Evolutionary conservation across 2,113 vertebrate genomes (phyloP).

Genomic region (Amphiprion percula): DNA sequence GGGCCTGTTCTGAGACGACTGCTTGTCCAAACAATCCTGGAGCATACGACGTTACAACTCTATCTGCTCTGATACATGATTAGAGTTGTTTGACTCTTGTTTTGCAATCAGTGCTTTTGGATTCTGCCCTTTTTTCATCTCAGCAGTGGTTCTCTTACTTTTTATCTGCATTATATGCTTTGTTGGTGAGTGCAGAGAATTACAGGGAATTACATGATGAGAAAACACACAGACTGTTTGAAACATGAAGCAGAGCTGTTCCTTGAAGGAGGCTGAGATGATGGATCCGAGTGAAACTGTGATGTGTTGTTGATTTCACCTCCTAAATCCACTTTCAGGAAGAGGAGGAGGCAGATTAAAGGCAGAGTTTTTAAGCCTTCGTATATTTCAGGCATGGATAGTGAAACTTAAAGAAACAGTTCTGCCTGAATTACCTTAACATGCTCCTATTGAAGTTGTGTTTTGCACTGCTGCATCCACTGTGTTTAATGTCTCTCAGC

Average conservation of each 20-base stretch:
- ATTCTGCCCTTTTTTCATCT: neutral
- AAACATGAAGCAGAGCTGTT: constrained; percentile 32
- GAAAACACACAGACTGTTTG: constrained; percentile 20
- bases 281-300: constrained; percentile 23
- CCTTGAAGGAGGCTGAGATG: constrained; percentile 20
- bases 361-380: constrained; percentile 36
- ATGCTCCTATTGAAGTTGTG: neutral
- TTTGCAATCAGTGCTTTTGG: neutral
- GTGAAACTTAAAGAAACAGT: constrained; percentile 51
- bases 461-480: constrained; percentile 3
- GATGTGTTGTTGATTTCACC: constrained; percentile 68
- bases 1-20: constrained; percentile 13
- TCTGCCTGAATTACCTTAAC: neutral
- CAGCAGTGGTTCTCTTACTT: neutral
- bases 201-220: constrained; percentile 2
- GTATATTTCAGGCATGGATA: constrained; percentile 39
- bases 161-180: neutral
- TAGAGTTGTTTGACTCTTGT: constrained; percentile 1
- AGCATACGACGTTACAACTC: constrained; percentile 23
- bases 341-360: constrained; percentile 45
- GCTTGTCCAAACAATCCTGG: constrained; percentile 23
- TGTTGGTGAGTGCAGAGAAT: constrained; percentile 32
- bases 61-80: constrained; percentile 35
- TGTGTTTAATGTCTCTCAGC: constrained; percentile 7
- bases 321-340: constrained; percentile 63